Conservation (phyloP, 2,113 vertebrate species). For the Labrus mixtus region DNA sequence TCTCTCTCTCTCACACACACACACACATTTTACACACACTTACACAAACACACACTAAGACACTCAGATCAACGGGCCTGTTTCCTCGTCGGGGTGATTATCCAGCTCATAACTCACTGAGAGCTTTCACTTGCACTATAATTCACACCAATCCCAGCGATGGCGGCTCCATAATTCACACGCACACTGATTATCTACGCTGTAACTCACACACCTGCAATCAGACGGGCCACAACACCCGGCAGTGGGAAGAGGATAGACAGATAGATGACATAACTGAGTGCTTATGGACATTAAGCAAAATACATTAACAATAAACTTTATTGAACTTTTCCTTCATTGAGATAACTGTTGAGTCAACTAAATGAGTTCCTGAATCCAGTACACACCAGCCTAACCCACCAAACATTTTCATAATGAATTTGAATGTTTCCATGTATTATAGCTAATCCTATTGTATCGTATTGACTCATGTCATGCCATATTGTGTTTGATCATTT, state of each 20-base stretch:
- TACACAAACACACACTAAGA: conserved; percentile 28
- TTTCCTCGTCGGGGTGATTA: conserved; percentile 77
- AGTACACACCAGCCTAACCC: no score
- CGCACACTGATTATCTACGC: conserved; percentile 68
- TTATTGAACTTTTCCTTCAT: neutral
- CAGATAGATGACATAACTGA: conserved; percentile 11
- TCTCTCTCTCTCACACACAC: neutral
- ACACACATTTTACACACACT: neutral
- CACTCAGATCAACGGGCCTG: conserved; percentile 56
- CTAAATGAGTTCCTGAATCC: neutral
- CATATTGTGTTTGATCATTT: no score
- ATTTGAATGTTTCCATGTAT: no score
- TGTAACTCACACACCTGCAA: conserved; percentile 70
- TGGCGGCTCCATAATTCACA: conserved; percentile 68
- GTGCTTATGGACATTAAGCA: conserved; percentile 27
- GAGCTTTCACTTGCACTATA: conserved; percentile 75
- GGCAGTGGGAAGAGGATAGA: conserved; percentile 21
- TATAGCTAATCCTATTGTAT: neutral
- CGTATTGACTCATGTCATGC: neutral
- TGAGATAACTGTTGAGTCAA: neutral
- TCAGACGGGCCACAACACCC: conserved; percentile 46
- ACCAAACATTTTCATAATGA: no score
- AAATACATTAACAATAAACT: neutral
- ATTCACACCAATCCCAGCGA: conserved; percentile 67
- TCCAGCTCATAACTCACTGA: conserved; percentile 78